Percentiles rank a stretch among this genome's conserved stretches.
These are phyloP conservation scores for Trachymyrmex cornetzi DNA, from an alignment of 1,140 invertebrate genomes.

Conservation along the genomic window DNA sequence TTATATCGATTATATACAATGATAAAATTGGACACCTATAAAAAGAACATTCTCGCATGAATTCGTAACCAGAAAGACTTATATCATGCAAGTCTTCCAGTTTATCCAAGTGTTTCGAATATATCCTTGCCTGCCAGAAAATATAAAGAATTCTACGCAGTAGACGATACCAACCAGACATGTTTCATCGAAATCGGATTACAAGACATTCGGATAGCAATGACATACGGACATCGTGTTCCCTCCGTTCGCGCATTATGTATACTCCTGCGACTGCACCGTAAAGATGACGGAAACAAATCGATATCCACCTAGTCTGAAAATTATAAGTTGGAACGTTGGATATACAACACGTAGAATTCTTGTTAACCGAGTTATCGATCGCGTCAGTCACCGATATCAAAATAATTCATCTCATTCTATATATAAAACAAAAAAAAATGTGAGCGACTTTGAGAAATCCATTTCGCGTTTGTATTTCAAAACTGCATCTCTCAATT, in stretches of 20 bases:
- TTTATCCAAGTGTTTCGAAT: slow-evolving; percentile 36
- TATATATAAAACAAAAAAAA: not conserved
- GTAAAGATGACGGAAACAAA: slow-evolving; percentile 35
- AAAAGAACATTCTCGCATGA: not conserved
- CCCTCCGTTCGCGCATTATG: slow-evolving; percentile 38
- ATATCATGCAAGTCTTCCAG: not conserved
- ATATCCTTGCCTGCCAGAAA: slow-evolving; percentile 29
- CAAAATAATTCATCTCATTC: slow-evolving; percentile 4
- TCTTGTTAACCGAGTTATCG: slow-evolving; percentile 20
- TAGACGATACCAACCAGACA: slow-evolving; percentile 50
- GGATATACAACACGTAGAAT: slow-evolving; percentile 2
- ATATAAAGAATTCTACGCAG: slow-evolving; percentile 43
- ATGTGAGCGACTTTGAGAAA: not conserved
- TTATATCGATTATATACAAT: not conserved
- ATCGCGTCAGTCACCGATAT: not conserved
- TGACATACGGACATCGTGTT: slow-evolving; percentile 46
- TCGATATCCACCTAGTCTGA: slow-evolving; percentile 41
- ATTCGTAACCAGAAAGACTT: not conserved
- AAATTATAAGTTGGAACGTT: slow-evolving; percentile 18
- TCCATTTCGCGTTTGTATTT: not conserved
- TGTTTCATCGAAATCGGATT: slow-evolving; percentile 69
- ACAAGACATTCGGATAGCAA: slow-evolving; percentile 60
- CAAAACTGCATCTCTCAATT: not conserved
- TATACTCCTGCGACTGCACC: slow-evolving; percentile 8
- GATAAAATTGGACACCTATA: not conserved